Percentiles rank a stretch among this genome's conserved stretches.
These are phyloP conservation scores for Clarias batrachus DNA, from an alignment of 2,113 vertebrate species.

Conservation along the genomic window DNA sequence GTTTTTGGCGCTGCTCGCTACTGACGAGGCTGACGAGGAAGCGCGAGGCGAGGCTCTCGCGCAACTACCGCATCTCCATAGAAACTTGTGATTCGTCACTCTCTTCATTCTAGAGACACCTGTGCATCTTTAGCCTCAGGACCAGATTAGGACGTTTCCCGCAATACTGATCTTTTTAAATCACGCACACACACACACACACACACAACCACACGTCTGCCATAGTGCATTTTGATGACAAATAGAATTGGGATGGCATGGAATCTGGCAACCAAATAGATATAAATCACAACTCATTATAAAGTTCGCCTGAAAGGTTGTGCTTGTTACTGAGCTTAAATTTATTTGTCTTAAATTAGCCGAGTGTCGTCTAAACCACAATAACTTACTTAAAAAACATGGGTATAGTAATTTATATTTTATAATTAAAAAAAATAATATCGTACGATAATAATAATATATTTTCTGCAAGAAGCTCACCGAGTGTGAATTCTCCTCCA, in stretches of 20 bases:
- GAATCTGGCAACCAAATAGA: neutral
- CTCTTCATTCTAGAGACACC: slow-evolving; percentile 46
- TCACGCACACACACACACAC: too few relatives aligned
- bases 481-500: slow-evolving; percentile 44
- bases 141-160: neutral
- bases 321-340: neutral
- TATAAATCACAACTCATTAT: neutral
- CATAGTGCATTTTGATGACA: neutral
- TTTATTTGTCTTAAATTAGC: neutral
- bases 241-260: neutral
- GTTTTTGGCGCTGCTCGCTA: slow-evolving; percentile 44
- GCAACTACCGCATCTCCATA: slow-evolving; percentile 60
- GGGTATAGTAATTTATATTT: too few relatives aligned
- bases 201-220: too few relatives aligned
- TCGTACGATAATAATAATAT: neutral
- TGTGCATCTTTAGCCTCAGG: slow-evolving; percentile 17
- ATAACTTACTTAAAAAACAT: neutral
- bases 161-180: neutral
- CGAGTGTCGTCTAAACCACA: neutral
- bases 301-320: neutral
- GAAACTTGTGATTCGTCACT: slow-evolving; percentile 57
- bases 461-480: slow-evolving; percentile 39
- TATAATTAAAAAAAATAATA: too few relatives aligned
- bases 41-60: slow-evolving; percentile 42
- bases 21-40: slow-evolving; percentile 42